phyloP scores from a whole-genome alignment of 2,888 invertebrate genomes.

The Dioctria rufipes region DNA sequence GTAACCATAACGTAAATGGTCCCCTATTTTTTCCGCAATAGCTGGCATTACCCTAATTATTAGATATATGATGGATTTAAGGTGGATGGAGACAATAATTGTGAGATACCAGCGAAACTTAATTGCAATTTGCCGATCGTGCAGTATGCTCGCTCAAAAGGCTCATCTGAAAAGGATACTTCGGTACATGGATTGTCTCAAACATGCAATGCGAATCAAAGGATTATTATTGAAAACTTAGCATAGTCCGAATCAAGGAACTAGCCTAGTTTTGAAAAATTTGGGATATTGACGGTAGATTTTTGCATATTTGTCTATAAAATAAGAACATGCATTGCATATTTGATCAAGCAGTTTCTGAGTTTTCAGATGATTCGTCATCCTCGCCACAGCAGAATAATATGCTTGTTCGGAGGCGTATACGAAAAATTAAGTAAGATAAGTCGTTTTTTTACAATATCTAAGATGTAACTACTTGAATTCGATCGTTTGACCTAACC shows the following conservation, averaged over 20 bases:
- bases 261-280: constrained; percentile 79
- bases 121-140: constrained; percentile 60
- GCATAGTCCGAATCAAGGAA: constrained; percentile 83
- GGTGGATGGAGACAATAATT: constrained; percentile 81
- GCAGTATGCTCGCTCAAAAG: not conserved
- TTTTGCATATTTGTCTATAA: no score
- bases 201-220: constrained; percentile 85
- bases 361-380: no score
- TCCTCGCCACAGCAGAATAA: no score
- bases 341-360: no score
- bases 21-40: constrained; percentile 78
- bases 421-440: no score
- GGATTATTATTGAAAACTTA: constrained; percentile 83
- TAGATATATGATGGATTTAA: constrained; percentile 93
- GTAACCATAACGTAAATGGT: constrained; percentile 80
- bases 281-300: no score
- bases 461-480: no score
- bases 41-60: constrained; percentile 86
- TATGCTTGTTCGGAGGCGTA: no score
- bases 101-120: constrained; percentile 72
- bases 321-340: no score
- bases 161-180: constrained; percentile 61
- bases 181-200: constrained; percentile 81
- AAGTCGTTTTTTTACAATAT: no score
- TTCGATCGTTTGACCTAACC: no score